Base-by-base conservation (phyloP, 2,797 vertebrate species). In the Tachyglossus aculeatus region DNA sequence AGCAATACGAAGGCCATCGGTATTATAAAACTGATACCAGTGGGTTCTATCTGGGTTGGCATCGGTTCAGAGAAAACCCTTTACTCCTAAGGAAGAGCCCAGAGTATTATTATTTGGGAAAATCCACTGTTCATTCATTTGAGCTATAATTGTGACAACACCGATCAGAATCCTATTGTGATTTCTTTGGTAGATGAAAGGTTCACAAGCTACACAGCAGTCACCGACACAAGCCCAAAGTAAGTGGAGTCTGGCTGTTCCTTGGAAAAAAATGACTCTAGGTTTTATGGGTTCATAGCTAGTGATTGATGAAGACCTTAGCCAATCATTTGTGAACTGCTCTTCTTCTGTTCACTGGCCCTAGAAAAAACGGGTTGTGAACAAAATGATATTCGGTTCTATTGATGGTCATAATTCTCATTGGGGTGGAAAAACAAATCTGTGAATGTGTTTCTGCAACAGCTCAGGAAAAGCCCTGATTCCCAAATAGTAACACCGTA, bases 341-440 rank as follows among this genome's bases (percentile, higher is more conserved):
- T 47, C 39, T 66, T 19, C 27, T 22, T 29, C 56, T 34, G 37
- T 61, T 59, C 3, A 55, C 34, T 53, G 27, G 13, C 24, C 29
- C 24, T 22, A 33, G 32, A 51, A 67, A 34, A 5, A 18, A 1
- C 38, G 32, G 37, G 32, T 27, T 13, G 33, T 1, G 5, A 78
- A 69, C 22, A 53, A 64, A 2, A 2, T 9, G 22, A 68, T 48
- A 52, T 31, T 38, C 29, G 51, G 38, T 16, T 45, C 18, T 31
- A 11, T 61, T 8, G 53, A 31, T 19, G 3, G 59, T 57, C 36
- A n/a, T 48, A 31, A 27, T 19, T 55, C 15, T 48, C 50, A 41
- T 39, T 4, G 0, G 33, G 22, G 0, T 1, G 6, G n/a, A 65
- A 47, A 29, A 39, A 34, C 58, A 40, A 67, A 64, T 0, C 21